Evolutionary conservation across 35 echinoderm and acorn worm species (phyloP), one percentile per base, ranked within the genome.

Genomic region (Nesometra sesokonis): DNA sequence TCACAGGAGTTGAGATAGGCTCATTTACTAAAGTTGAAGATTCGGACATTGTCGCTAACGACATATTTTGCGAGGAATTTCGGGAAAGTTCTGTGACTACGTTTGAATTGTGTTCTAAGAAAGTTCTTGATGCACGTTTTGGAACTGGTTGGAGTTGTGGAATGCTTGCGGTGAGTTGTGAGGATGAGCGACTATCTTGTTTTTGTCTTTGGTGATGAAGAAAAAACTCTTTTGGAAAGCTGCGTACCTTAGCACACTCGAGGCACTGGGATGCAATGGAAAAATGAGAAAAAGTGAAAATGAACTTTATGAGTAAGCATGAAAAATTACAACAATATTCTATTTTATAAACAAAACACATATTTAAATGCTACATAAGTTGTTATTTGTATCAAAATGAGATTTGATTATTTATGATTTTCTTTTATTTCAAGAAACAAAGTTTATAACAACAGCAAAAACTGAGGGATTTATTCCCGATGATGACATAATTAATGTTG

Each of bases 191-290:
- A 67, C 23, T 67, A 67, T 67, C 52, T 67, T 67, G 52, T 67
- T 67, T 67, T 27, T 67, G 52, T 67, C 52, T 67, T 67, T 67
- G 52, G 52, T 83, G 29, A 30, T 83, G 83, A 85, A 47, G 37
- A 57, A 83, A 84, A 0, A 17, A 93, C 35, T 77, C 36, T 32
- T 88, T 93, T 23, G 86, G 87, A 13, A 84, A 78, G 29, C 91
- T 87, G 52, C 88, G 91, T 35, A 81, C 37, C 83, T 88, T 92
- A 13, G 86, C 91, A 86, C 85, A 93, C 30, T 88, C 82, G 33
- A 93, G 76, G 87, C 91, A 93, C 91, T 93, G 31, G 35, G 5
- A 90, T 47, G 30, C 37, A 17, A 86, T 34, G 81, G 33, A n/a
- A 11, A 81, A 37, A 79, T 23, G 77, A 31, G 32, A 81, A 37